Conservation (phyloP, 2,797 vertebrate species). For the Lepidocolaptes lacrymiger region DNA sequence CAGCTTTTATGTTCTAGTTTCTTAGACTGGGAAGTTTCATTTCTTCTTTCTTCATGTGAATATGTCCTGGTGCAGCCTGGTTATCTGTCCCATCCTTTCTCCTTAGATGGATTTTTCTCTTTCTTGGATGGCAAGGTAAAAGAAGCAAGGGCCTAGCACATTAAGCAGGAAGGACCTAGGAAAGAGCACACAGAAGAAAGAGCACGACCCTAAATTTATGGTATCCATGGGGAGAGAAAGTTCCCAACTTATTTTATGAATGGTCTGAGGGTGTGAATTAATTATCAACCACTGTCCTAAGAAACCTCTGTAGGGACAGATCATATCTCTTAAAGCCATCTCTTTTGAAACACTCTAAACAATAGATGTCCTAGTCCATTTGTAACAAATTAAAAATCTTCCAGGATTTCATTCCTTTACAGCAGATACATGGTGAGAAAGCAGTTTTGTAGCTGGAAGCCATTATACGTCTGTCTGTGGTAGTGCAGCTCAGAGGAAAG, state of each 20-base stretch:
- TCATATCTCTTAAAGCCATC: background rate
- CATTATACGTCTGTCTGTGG: background rate
- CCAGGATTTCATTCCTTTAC: background rate
- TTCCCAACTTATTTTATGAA: background rate
- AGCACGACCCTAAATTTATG: background rate
- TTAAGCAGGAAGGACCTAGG: background rate
- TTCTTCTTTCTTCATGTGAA: background rate
- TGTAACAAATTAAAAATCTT: background rate
- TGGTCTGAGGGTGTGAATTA: background rate
- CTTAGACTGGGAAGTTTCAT: background rate
- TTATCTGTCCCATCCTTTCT: background rate
- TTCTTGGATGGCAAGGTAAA: background rate
- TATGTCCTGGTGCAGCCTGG: background rate
- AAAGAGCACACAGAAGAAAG: background rate
- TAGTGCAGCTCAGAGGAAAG: background rate
- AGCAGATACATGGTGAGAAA: background rate
- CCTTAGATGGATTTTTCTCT: background rate
- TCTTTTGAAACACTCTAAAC: background rate
- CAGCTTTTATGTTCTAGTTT: background rate
- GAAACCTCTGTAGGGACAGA: background rate
- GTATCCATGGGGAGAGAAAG: background rate
- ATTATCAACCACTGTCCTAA: background rate
- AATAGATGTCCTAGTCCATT: background rate
- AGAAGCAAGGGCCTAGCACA: background rate
- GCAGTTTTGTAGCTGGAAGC: constrained; percentile 26